A percentile compares a stretch with the other conserved stretches of the same genome.
Conservation (phyloP, 2,113 vertebrate species). For the Cottus gobio region DNA sequence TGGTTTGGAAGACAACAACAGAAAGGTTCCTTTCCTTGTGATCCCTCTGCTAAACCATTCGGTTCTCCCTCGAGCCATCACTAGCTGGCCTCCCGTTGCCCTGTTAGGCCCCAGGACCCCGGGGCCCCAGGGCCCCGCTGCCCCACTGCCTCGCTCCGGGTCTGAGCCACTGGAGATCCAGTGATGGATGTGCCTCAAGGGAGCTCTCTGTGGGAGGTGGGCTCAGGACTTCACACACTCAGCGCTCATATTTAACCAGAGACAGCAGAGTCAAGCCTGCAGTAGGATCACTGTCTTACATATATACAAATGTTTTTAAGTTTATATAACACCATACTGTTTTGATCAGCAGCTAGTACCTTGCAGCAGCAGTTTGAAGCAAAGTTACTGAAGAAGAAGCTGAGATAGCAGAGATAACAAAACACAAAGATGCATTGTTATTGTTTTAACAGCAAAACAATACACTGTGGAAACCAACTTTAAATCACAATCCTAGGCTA, state of each 20-base stretch:
- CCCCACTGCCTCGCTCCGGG: slow-evolving; percentile 40
- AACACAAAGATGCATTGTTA: neutral
- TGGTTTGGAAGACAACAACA: slow-evolving; percentile 1
- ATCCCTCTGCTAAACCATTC: slow-evolving; percentile 3
- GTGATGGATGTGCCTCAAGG: slow-evolving; percentile 62
- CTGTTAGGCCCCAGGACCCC: slow-evolving; percentile 43
- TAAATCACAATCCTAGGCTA: neutral
- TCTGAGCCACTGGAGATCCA: slow-evolving; percentile 56
- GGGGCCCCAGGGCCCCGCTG: slow-evolving; percentile 41
- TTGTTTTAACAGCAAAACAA: neutral
- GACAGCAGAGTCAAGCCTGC: slow-evolving; percentile 1
- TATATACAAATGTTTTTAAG: neutral
- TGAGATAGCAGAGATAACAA: neutral
- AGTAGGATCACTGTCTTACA: slow-evolving; percentile 3
- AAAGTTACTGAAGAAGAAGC: neutral
- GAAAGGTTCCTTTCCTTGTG: slow-evolving; percentile 8
- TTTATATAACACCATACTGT: slow-evolving; percentile 4
- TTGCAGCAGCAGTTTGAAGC: neutral
- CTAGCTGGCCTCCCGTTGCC: slow-evolving; percentile 49
- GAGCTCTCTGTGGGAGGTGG: slow-evolving; percentile 55
- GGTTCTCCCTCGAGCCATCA: slow-evolving; percentile 9
- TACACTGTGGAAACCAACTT: neutral
- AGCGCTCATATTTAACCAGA: slow-evolving; percentile 22
- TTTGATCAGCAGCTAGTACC: slow-evolving; percentile 13
- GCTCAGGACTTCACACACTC: slow-evolving; percentile 19